Conservation (phyloP, 2,888 invertebrate genomes). For the Muschampia plurimacula region DNA sequence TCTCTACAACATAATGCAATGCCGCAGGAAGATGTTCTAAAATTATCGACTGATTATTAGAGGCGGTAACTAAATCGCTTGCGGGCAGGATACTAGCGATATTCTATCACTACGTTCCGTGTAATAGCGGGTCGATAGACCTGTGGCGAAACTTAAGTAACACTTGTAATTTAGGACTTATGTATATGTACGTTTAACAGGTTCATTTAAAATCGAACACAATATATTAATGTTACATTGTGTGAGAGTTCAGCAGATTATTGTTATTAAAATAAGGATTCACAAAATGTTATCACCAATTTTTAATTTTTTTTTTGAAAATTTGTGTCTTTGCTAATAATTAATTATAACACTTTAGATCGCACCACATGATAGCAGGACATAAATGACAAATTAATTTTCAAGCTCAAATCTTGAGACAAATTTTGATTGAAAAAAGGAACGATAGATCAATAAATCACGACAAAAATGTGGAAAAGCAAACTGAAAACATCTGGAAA, state of each 20-base stretch:
- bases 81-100: conserved; percentile 56
- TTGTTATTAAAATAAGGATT: too few relatives aligned
- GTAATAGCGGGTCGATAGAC: conserved; percentile 39
- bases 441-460: not conserved
- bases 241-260: too few relatives aligned
- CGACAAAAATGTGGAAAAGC: not conserved
- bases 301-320: too few relatives aligned
- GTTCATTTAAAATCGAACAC: not conserved
- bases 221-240: too few relatives aligned
- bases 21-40: conserved; percentile 59
- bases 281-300: too few relatives aligned
- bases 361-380: too few relatives aligned
- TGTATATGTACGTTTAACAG: not conserved
- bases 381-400: too few relatives aligned
- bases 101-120: conserved; percentile 40
- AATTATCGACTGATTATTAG: conserved; percentile 68
- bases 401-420: too few relatives aligned
- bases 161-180: not conserved
- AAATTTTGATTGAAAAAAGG: not conserved
- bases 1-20: conserved; percentile 40
- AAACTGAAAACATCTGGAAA: too few relatives aligned
- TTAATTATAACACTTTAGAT: too few relatives aligned
- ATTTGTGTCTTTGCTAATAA: too few relatives aligned
- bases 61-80: conserved; percentile 66
- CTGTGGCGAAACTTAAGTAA: conserved; percentile 16